phyloP scores from a whole-genome alignment of 2,797 vertebrate genomes.

The Lophura swinhoii region DNA sequence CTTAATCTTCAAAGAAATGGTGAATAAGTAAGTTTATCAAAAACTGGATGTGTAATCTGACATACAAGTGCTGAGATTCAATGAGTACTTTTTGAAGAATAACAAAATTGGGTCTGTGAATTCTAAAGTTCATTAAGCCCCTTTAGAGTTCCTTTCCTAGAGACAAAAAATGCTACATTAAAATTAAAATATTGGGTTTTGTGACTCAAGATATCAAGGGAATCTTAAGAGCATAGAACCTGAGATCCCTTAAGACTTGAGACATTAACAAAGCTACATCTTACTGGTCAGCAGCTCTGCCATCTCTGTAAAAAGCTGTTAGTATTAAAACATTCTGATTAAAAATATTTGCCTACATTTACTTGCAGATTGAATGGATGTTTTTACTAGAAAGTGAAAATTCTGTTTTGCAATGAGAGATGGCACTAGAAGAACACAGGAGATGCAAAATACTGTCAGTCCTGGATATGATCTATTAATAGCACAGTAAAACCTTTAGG shows the following conservation, averaged over 20 bases:
- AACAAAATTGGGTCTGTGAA: not conserved
- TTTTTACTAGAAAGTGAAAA: not conserved
- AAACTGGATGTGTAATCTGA: not conserved
- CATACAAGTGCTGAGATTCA: not conserved
- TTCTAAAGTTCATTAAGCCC: not conserved
- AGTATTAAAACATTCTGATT: not conserved
- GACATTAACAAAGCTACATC: not conserved
- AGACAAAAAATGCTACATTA: not conserved
- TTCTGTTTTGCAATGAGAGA: not conserved
- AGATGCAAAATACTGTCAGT: not conserved
- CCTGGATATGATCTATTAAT: not conserved
- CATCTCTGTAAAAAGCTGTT: not conserved
- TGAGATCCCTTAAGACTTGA: not conserved
- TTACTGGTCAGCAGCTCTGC: not conserved
- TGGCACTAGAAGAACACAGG: not conserved
- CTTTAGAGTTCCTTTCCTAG: not conserved
- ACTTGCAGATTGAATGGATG: not conserved
- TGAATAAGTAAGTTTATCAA: not conserved
- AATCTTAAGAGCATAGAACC: not conserved
- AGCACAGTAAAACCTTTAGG: not conserved
- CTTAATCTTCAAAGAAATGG: slow-evolving; percentile 22
- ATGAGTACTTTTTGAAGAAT: not conserved
- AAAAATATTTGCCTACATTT: not conserved
- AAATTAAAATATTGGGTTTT: not conserved
- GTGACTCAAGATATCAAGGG: not conserved